phyloP scores from a whole-genome alignment of 2,888 invertebrate species.

The Protodeltote pygarga region DNA sequence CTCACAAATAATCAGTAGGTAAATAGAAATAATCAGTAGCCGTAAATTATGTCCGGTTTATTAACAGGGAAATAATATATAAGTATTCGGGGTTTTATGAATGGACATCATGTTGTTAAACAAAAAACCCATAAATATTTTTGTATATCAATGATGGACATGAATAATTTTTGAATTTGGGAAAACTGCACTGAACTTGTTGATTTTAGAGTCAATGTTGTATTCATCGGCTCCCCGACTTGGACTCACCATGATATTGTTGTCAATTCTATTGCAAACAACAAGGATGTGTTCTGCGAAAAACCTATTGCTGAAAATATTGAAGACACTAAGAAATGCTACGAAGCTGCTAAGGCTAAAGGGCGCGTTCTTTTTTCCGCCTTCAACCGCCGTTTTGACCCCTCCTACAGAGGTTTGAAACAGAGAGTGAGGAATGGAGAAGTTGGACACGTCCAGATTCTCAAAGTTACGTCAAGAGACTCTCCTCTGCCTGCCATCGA shows the following conservation, averaged over 20 bases:
- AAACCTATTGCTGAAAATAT: constrained; percentile 89
- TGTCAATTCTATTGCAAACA: constrained; percentile 79
- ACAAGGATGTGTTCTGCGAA: constrained; percentile 90
- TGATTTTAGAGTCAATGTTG: constrained; percentile 56
- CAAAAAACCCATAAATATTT: no score
- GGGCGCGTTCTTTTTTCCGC: constrained; percentile 87
- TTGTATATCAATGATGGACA: no score
- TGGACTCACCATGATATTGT: constrained; percentile 87
- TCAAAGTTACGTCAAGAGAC: constrained; percentile 89
- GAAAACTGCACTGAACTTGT: no score
- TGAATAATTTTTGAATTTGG: no score
- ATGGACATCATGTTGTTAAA: no score
- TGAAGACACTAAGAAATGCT: constrained; percentile 85
- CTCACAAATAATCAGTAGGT: no score
- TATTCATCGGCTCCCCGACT: constrained; percentile 87
- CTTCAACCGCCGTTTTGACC: constrained; percentile 90
- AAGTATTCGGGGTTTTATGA: no score
- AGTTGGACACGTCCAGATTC: constrained; percentile 88
- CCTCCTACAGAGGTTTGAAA: constrained; percentile 83
- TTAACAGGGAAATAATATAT: no score
- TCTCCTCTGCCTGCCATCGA: constrained; percentile 88
- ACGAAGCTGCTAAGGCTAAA: constrained; percentile 84
- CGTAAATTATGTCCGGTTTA: no score
- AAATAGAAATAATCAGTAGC: no score
- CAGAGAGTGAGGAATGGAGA: constrained; percentile 84